Conservation (phyloP, 92 coral and sea anemone species). For the Desmophyllum pertusum region DNA sequence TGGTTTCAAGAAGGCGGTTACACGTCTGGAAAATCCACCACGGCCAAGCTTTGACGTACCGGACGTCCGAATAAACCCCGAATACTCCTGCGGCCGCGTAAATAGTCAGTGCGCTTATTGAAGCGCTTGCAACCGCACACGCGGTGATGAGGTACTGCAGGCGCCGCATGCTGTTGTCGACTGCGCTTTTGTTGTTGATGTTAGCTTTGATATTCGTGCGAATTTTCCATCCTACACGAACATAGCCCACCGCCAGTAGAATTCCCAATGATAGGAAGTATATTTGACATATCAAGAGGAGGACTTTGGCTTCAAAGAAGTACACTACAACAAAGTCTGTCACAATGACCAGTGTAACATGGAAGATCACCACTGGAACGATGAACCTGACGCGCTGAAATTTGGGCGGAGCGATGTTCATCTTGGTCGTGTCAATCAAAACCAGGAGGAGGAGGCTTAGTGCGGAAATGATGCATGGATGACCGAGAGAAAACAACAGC, state of each 20-base stretch:
- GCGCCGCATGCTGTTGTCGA: conserved; percentile 69
- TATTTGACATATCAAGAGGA: conserved; percentile 87
- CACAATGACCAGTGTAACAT: conserved; percentile 76
- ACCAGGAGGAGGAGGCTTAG: conserved; percentile 86
- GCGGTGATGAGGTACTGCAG: conserved; percentile 67
- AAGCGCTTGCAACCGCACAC: conserved; percentile 63
- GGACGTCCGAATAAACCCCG: conserved; percentile 87
- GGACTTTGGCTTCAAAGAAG: conserved; percentile 74
- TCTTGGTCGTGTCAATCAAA: conserved; percentile 93
- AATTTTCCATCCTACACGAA: conserved; percentile 82
- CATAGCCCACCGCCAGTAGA: conserved; percentile 76
- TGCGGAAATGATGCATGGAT: conserved; percentile 89
- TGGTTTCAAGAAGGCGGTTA: conserved; percentile 68
- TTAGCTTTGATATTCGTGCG: conserved; percentile 71
- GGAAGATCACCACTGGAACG: conserved; percentile 68
- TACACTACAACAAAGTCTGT: conserved; percentile 81
- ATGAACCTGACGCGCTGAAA: conserved; percentile 83
- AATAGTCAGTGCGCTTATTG: conserved; percentile 54
- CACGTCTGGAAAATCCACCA: conserved; percentile 93
- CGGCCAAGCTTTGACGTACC: conserved; percentile 89
- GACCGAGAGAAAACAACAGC: conserved; percentile 84
- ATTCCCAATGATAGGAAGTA: conserved; percentile 71
- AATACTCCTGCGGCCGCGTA: conserved; percentile 96
- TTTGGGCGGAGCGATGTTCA: conserved; percentile 93
- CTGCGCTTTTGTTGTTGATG: conserved; percentile 42